Evolutionary conservation across 2,113 vertebrate genomes (phyloP), one percentile per base, ranked within the genome.

Genomic region (Alethe diademata): DNA sequence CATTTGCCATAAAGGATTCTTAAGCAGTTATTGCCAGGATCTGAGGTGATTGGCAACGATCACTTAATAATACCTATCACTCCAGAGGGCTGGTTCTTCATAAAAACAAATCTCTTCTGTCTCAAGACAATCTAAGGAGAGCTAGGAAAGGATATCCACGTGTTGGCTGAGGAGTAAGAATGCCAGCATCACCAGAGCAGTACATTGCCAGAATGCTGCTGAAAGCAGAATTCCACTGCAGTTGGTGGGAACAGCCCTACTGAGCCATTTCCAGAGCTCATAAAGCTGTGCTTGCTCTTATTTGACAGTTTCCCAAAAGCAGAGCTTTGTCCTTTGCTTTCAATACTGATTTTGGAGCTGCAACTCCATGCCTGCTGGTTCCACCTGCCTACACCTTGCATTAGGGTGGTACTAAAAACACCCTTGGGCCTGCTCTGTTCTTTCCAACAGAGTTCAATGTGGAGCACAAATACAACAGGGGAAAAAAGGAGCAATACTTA

Each of bases 401-500:
- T 7, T 67, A 25, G n/a, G 33, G 19, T 31, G 40, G 29, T 9
- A 2, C 50, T 58, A 42, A 78, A 79, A 78, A 76, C 11, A 50
- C 35, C 24, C 56, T 1, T 0, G 6, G 50, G 64, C 20, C 79
- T 57, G 51, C 82, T 45, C 67, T n/a, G 25, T 5, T 87, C 80
- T 62, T 79, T 58, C 36, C 51, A 66, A 4, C 3, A 56, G 66
- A 51, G 56, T 51, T 61, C 51, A 33, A 28, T 19, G 38, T 36
- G 60, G 35, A 80, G 29, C 29, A 31, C 47, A 60, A 67, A 17
- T 29, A 13, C 51, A 43, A 19, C 0, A 7, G 25, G 4, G 18
- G 9, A 11, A 2, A 1, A 36, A 60, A 73, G 15, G 53, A 54
- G 4, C 11, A 4, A 18, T 57, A 98, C 99, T 99, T 92, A 99